A percentile compares a stretch with the other conserved stretches of the same genome.
Evolutionary conservation across 2,797 vertebrate species (phyloP).

Genomic region (Gambelia wislizenii): DNA sequence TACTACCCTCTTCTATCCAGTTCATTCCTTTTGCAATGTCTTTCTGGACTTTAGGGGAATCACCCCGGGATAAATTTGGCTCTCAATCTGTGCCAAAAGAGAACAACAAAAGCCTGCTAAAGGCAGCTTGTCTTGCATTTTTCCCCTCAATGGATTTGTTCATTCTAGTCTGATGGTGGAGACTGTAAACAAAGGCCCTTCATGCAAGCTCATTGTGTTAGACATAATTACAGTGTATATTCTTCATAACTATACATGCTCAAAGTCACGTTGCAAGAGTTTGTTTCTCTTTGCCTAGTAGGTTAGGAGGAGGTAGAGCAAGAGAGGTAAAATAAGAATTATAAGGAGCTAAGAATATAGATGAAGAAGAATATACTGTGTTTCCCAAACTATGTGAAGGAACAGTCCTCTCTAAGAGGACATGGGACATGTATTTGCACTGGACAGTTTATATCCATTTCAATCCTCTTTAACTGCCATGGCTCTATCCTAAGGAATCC

Average conservation of each 20-base stretch:
- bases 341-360: not conserved
- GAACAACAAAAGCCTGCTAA: slow-evolving; percentile 66
- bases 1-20: slow-evolving; percentile 40
- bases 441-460: not conserved
- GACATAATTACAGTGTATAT: slow-evolving; percentile 64
- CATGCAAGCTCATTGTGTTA: slow-evolving; percentile 64
- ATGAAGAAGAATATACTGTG: not conserved
- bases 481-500: too few species aligned
- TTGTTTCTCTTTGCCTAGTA: slow-evolving; percentile 48
- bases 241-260: slow-evolving; percentile 64
- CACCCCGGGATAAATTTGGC: slow-evolving; percentile 64
- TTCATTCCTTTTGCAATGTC: slow-evolving; percentile 60
- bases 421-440: not conserved
- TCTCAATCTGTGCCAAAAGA: slow-evolving; percentile 66
- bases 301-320: slow-evolving; percentile 29
- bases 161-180: slow-evolving; percentile 68
- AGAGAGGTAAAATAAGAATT: slow-evolving; percentile 45
- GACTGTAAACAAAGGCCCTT: slow-evolving; percentile 70
- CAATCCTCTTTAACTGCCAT: too few species aligned
- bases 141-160: slow-evolving; percentile 70
- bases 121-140: slow-evolving; percentile 74
- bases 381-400: not conserved
- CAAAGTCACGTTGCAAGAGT: slow-evolving; percentile 61
- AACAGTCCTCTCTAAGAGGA: not conserved
- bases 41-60: slow-evolving; percentile 59